Percentiles rank a stretch among this genome's conserved stretches.
Evolutionary conservation across 2,888 invertebrate genomes (phyloP).

Genomic region (Helleia helle): DNA sequence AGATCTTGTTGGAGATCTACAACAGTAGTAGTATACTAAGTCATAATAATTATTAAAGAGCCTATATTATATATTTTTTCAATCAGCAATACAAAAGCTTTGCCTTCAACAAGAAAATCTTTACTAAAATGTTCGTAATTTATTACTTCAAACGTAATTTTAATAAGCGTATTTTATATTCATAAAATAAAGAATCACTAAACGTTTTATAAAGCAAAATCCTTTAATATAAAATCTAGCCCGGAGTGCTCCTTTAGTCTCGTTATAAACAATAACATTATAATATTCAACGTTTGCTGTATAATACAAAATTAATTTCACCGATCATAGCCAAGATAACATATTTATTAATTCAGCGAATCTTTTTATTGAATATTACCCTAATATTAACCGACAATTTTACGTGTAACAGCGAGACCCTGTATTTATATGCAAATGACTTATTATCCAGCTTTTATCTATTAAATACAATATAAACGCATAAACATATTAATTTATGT

Average conservation of each 20-base stretch:
- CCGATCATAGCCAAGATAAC: conserved; percentile 2
- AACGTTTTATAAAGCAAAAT: too few relatives aligned
- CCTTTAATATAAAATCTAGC: conserved; percentile 2
- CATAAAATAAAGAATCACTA: too few relatives aligned
- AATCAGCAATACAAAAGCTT: too few relatives aligned
- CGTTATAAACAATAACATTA: background rate
- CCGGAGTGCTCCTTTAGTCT: background rate
- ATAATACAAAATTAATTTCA: conserved; percentile 5
- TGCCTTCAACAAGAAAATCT: too few relatives aligned
- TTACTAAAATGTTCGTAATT: too few relatives aligned
- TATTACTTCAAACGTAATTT: too few relatives aligned
- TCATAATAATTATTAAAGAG: too few relatives aligned
- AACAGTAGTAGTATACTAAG: too few relatives aligned
- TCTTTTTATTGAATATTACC: background rate
- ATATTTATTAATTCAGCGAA: background rate
- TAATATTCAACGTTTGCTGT: background rate
- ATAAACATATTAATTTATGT: conserved; percentile 16
- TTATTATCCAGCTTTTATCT: conserved; percentile 15
- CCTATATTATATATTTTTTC: too few relatives aligned
- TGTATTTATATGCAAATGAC: conserved; percentile 17
- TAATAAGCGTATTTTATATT: too few relatives aligned
- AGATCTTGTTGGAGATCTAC: too few relatives aligned
- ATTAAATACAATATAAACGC: conserved; percentile 14
- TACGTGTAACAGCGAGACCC: background rate
- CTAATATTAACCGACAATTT: conserved; percentile 2